Conservation (phyloP, 2,888 invertebrate genomes). For the Parelbella ahira region DNA sequence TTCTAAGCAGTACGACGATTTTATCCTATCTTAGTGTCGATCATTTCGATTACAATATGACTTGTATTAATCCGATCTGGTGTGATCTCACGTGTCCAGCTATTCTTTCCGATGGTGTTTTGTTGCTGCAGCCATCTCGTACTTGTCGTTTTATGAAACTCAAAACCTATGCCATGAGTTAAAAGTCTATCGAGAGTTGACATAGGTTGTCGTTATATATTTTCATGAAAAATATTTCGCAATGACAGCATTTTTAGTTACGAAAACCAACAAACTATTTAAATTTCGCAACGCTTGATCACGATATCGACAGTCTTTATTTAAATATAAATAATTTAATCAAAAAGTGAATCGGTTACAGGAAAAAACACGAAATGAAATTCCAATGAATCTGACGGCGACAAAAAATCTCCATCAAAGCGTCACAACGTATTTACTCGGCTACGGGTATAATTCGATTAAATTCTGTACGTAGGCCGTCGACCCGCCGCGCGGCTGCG, state of each 20-base stretch:
- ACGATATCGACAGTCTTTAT: too few species aligned
- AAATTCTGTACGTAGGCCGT: constrained; percentile 57
- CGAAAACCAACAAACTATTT: too few species aligned
- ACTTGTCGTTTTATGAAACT: constrained; percentile 20
- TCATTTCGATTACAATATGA: constrained; percentile 14
- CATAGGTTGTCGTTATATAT: constrained; percentile 19
- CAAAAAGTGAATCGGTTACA: too few species aligned
- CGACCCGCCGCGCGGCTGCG: constrained; percentile 49
- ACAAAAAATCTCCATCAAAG: neutral
- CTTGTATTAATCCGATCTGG: constrained; percentile 16
- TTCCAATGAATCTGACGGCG: too few species aligned
- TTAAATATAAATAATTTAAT: too few species aligned
- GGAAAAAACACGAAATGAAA: too few species aligned
- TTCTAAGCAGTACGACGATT: constrained; percentile 31
- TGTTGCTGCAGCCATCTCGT: constrained; percentile 17
- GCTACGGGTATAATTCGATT: constrained; percentile 59
- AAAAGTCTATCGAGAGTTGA: constrained; percentile 13
- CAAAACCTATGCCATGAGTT: constrained; percentile 13
- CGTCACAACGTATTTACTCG: constrained; percentile 36
- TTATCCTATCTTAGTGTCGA: constrained; percentile 17
- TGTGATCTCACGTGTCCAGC: constrained; percentile 15
- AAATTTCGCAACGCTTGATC: too few species aligned
- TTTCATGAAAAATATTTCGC: constrained; percentile 11
- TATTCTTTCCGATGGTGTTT: constrained; percentile 13
- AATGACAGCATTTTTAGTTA: too few species aligned